Base-by-base conservation (phyloP, 2,888 invertebrate genomes). In the Laspeyria flexula region DNA sequence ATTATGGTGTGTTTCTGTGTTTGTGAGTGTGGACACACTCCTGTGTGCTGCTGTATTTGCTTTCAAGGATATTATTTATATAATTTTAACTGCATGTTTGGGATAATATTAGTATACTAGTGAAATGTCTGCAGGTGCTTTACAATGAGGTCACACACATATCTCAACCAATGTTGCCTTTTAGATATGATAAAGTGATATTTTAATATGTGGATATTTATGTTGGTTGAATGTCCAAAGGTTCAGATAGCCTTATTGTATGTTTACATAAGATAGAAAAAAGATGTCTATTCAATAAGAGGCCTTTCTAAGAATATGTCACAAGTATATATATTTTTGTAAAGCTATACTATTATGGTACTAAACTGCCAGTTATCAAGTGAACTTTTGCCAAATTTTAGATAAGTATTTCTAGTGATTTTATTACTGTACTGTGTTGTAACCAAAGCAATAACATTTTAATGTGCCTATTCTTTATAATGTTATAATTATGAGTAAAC, bases 111-210 rank as follows among this genome's bases (percentile, higher is more conserved):
- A 84, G 79, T 75, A 59, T 82, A 76, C 77, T 85, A 85, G 83
- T 72, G 74, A 83, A 86, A 86, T 85, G 84, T 88, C 85, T 72
- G 74, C 79, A 88, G 93, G 93, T 93, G 93, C 93, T 91, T 73
- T 91, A 89, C 75, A 81, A 77, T 88, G 85, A 83, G 79, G 79
- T 87, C 78, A 85, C 83, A 86, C 88, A 85, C 83, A 86, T 91
- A 90, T 92, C 91, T 89, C 77, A 79, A 88, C 84, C 85, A 86
- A 89, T 85, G 91, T 90, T 92, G 93, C 92, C 92, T 93, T 92
- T 85, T 89, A 90, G 87, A 89, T 88, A 89, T 86, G 86, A 87
- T 89, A 85, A 81, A 86, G 86, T 88, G 83, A 88, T 87, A 85
- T 86, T 82, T 82, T 78, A 78, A 77, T 76, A 75, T 77, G 73